phyloP scores from a whole-genome alignment of 2,113 vertebrate species.

The Mola mola region DNA sequence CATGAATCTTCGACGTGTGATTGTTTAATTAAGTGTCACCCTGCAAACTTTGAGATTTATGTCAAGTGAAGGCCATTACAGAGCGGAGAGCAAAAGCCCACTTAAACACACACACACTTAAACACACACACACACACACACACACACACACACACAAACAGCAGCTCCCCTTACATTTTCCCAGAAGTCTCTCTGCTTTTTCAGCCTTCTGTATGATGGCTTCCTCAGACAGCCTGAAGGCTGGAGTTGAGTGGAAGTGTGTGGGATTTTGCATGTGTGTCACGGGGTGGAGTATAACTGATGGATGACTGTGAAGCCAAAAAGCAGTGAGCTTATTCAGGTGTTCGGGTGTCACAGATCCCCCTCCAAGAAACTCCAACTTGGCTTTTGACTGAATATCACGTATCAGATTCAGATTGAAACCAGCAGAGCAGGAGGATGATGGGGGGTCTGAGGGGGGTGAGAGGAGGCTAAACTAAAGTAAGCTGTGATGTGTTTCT shows the following conservation, averaged over 20 bases:
- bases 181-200: slow-evolving; percentile 47
- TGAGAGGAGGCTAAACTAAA: too few species aligned
- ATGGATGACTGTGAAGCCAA: slow-evolving; percentile 51
- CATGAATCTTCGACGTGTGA: slow-evolving; percentile 40
- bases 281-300: slow-evolving; percentile 18
- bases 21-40: slow-evolving; percentile 61
- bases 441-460: slow-evolving; percentile 1
- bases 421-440: slow-evolving; percentile 7
- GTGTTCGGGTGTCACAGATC: slow-evolving; percentile 64
- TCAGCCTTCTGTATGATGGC: slow-evolving; percentile 46
- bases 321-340: slow-evolving; percentile 66
- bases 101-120: too few species aligned
- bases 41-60: slow-evolving; percentile 64
- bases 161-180: slow-evolving; percentile 42
- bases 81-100: slow-evolving; percentile 40
- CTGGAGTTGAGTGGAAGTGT: slow-evolving; percentile 9
- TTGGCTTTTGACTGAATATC: slow-evolving; percentile 56
- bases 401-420: slow-evolving; percentile 62
- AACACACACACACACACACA: too few species aligned
- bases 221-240: slow-evolving; percentile 57
- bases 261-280: not conserved
- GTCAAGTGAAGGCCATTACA: slow-evolving; percentile 63
- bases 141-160: too few species aligned
- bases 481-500: slow-evolving; percentile 57
- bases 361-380: slow-evolving; percentile 31